These are phyloP conservation scores for Scaptomyza pallida DNA, from an alignment of 1,140 invertebrate genomes.

Conservation along the genomic window DNA sequence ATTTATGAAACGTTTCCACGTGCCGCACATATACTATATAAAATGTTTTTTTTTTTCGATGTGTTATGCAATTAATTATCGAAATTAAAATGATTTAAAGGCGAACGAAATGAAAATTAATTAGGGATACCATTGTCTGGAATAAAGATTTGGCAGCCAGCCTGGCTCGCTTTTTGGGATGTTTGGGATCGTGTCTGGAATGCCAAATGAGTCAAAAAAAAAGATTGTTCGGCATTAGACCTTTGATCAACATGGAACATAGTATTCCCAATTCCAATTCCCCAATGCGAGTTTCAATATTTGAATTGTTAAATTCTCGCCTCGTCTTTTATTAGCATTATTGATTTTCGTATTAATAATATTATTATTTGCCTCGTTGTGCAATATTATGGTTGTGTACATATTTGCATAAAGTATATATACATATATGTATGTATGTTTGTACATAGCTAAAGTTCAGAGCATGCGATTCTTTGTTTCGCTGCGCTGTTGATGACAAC, in stretches of 20 bases:
- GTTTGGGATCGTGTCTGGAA: background rate
- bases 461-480: slow-evolving; percentile 67
- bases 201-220: slow-evolving; percentile 53
- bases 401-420: slow-evolving; percentile 1
- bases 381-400: slow-evolving; percentile 43
- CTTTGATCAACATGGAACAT: slow-evolving; percentile 41
- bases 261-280: background rate
- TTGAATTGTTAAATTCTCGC: slow-evolving; percentile 27
- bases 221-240: slow-evolving; percentile 34
- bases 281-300: slow-evolving; percentile 19
- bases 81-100: slow-evolving; percentile 52
- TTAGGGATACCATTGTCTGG: slow-evolving; percentile 57
- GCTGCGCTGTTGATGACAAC: slow-evolving; percentile 1
- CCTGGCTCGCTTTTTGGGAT: slow-evolving; percentile 25
- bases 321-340: slow-evolving; percentile 31
- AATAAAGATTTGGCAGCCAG: slow-evolving; percentile 43
- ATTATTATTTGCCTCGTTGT: slow-evolving; percentile 35
- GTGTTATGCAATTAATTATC: slow-evolving; percentile 76
- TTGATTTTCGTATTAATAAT: slow-evolving; percentile 20
- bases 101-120: slow-evolving; percentile 57
- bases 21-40: slow-evolving; percentile 60
- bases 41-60: slow-evolving; percentile 47
- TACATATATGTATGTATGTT: background rate
- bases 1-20: slow-evolving; percentile 72
- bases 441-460: slow-evolving; percentile 60